Base-by-base conservation (phyloP, 2,888 invertebrate genomes). In the Marasmarcha lunaedactyla region DNA sequence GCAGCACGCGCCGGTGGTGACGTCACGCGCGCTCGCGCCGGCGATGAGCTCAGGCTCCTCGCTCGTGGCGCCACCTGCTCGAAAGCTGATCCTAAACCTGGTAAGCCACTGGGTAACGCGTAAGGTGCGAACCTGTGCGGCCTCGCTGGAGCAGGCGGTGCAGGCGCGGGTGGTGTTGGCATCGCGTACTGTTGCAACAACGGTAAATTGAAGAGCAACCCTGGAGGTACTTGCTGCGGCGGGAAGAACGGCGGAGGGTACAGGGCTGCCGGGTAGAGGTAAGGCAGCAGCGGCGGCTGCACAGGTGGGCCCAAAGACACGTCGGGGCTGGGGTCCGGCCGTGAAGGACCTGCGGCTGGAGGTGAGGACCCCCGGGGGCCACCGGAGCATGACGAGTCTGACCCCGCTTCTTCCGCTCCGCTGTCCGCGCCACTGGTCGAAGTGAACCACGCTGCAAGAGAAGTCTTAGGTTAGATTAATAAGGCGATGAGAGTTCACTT, bases 241-340 rank as follows among this genome's bases (percentile, higher is more conserved):
- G 92, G 92, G 62, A 90, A 90, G 66, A 90, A 87, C 14, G 86
- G 87, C 37, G 90, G 87, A 51, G 92, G 92, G 78, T 95, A 96
- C 47, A 96, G 84, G 25, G 94, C 94, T 37, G 90, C 93, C 26
- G 95, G 95, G 72, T 96, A 97, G 39, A 97, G 89, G 85, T 97
- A 97, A 51, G 97, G 96, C 63, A 97, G 91, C 26, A 94, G 90
- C 38, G 95, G 94, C 35, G 95, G 95, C 62, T 96, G 96, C 36
- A 95, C 91, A 35, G 95, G 95, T 33, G 96, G 96, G 38, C 96
- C 97, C 33, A 97, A 92, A 25, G 95, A 95, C 46, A 96, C 95
- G 79, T 97, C 97, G 13, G 96, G 96, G 47, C 94, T 90, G 1
- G 94, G 94, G 49, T 92, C 92, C 50, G 88, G 76, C 43, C 84